Base-by-base conservation (phyloP, 2,113 vertebrate species). In the Cyprinodon brontotheroides region DNA sequence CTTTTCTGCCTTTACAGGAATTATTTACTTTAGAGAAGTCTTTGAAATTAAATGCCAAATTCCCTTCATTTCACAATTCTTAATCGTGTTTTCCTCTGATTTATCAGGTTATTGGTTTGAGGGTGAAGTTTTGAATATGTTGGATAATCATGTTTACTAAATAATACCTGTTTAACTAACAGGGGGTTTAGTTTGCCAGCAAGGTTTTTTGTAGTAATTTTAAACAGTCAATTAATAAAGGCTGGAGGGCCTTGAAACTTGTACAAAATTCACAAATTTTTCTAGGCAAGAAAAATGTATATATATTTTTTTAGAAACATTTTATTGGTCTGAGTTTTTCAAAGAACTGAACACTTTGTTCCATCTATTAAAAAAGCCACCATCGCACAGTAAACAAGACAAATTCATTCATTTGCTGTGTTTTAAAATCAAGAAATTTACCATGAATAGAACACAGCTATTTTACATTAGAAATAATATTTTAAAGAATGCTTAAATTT, bases 11-110 rank as follows among this genome's bases (percentile, higher is more conserved):
- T 89, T 92, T 85, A 89, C 91, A 93, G 91, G 86, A 93, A 90
- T 81, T 79, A 12, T 89, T 90, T 91, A 92, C 84, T 88, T 93
- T 83, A 89, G 90, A 86, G 86, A 95, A 95, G 92, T 95, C 87
- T 96, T 96, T 95, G 94, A 96, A 96, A 91, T 95, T 95, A 93
- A 98, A 99, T 99, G 98, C 97, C 97, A 80, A 93, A 93, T 95
- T 93, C 94, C 94, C 95, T 95, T 93, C 94, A 93, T 74, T 92
- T 94, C 83, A 75, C 57, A 83, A 63, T 66, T 86, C 40, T 84
- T 90, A 50, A 29, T 29, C 61, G 47, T 85, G 68, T 79, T 73
- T 65, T 57, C 40, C 65, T 61, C 43, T 50, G 17, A 63, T 65
- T 65, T 29, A 73, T 47, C 22, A 36, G 22, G 3, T 9, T 50